Conservation (phyloP, 1,140 invertebrate species). For the Ostrea edulis region DNA sequence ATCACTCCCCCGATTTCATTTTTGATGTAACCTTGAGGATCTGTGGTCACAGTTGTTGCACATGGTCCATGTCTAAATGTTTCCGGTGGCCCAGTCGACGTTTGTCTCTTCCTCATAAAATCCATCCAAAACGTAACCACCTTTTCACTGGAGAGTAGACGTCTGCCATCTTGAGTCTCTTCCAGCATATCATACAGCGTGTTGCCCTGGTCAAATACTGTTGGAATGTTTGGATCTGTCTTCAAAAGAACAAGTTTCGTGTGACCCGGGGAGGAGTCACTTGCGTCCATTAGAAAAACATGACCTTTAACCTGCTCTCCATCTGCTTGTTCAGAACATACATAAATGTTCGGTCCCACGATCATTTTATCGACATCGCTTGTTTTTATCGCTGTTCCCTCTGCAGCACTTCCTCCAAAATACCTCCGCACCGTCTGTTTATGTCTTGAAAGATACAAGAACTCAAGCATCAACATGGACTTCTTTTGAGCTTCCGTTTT, state of each 20-base stretch:
- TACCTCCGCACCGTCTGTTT: slow-evolving; percentile 17
- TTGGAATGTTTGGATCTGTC: slow-evolving; percentile 6
- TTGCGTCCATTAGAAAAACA: slow-evolving; percentile 1
- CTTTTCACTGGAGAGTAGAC: slow-evolving; percentile 26
- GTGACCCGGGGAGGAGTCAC: slow-evolving; percentile 23
- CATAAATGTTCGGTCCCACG: slow-evolving; percentile 12
- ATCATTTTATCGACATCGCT: slow-evolving; percentile 51
- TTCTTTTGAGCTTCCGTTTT: slow-evolving; percentile 32
- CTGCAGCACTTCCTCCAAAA: slow-evolving; percentile 44
- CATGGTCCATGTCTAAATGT: slow-evolving; percentile 44
- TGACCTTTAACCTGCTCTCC: neutral
- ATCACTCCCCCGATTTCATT: neutral
- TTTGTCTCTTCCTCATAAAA: slow-evolving; percentile 23
- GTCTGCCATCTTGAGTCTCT: neutral
- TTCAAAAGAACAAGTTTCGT: slow-evolving; percentile 32
- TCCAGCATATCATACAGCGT: slow-evolving; percentile 40
- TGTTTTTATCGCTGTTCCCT: slow-evolving; percentile 32
- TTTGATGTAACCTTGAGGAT: slow-evolving; percentile 31
- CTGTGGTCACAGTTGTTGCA: slow-evolving; percentile 25
- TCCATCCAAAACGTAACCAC: slow-evolving; percentile 44
- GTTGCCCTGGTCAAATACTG: slow-evolving; percentile 42
- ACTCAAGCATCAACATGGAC: slow-evolving; percentile 15
- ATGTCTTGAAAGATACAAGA: slow-evolving; percentile 22
- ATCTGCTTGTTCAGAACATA: neutral
- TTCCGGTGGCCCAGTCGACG: neutral